Percentiles rank a stretch among this genome's conserved stretches.
phyloP scores from a whole-genome alignment of 2,888 invertebrate genomes.

The Lymantria monacha region DNA sequence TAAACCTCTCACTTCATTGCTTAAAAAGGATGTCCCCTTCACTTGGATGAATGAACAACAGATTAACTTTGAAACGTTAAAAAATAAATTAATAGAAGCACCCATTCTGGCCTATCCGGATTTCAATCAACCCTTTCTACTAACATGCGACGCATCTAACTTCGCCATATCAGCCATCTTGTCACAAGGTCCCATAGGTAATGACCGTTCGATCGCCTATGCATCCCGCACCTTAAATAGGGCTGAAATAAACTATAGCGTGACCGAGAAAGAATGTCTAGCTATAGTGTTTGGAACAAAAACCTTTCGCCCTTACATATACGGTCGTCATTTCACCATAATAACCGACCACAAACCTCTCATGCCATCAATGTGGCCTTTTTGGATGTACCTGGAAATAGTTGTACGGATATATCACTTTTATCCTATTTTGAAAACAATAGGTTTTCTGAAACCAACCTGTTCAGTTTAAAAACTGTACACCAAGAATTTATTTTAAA shows the following conservation, averaged over 20 bases:
- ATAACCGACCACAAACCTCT: background rate
- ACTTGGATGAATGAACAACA: background rate
- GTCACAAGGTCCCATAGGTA: constrained; percentile 7
- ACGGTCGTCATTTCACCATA: background rate
- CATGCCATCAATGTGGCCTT: background rate
- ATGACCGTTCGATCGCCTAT: background rate
- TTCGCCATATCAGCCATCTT: too few species aligned
- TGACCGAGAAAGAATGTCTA: constrained; percentile 35
- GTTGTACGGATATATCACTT: too few species aligned
- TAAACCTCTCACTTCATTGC: too few species aligned
- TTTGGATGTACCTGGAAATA: too few species aligned
- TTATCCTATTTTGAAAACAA: too few species aligned
- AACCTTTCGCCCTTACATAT: background rate
- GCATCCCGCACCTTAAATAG: background rate
- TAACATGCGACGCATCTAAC: too few species aligned
- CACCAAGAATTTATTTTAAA: too few species aligned
- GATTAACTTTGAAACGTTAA: background rate
- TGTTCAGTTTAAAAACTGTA: too few species aligned
- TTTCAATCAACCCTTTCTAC: too few species aligned
- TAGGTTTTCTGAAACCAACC: too few species aligned
- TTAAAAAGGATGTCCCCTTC: too few species aligned
- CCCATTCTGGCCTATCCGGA: too few species aligned
- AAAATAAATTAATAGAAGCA: background rate
- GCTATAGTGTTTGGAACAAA: background rate
- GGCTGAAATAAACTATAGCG: constrained; percentile 2